These are phyloP conservation scores for Gadopsis marmoratus DNA, from an alignment of 2,797 vertebrate species.

Conservation along the genomic window DNA sequence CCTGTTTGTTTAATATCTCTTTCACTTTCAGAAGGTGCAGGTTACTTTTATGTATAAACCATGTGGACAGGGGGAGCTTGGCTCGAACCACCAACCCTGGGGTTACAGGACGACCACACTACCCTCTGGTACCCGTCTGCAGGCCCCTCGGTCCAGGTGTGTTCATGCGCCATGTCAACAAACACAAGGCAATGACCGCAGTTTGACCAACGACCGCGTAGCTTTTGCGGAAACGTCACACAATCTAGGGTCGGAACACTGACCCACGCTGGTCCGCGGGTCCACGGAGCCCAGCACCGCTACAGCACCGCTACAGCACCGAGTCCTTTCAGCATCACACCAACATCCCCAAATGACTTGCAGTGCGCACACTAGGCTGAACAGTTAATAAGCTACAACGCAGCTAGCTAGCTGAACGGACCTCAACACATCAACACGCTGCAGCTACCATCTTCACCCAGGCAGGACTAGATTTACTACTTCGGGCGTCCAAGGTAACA, in stretches of 20 bases:
- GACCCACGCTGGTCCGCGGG: not conserved
- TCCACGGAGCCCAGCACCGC: not conserved
- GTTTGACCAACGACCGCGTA: not conserved
- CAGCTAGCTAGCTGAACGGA: conserved; percentile 22
- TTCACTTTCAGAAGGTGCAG: not conserved
- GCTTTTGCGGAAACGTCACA: not conserved
- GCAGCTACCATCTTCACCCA: not conserved
- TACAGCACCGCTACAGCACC: not conserved
- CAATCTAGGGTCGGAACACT: not conserved
- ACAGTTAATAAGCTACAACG: conserved; percentile 31
- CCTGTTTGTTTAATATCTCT: not conserved
- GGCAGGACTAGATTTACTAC: not conserved
- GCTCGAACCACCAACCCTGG: no score
- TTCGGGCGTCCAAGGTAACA: not conserved
- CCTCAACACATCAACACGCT: not conserved
- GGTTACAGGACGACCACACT: no score
- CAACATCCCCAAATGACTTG: conserved; percentile 17
- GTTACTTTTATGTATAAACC: not conserved
- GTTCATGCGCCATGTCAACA: not conserved
- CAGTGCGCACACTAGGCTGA: conserved; percentile 23
- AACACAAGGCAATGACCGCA: not conserved
- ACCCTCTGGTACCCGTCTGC: not conserved
- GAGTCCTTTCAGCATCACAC: conserved; percentile 6
- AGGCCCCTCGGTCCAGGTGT: not conserved
- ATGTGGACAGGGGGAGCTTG: no score